Base-by-base conservation (phyloP, 1,140 invertebrate genomes). In the Telenomus remus region DNA sequence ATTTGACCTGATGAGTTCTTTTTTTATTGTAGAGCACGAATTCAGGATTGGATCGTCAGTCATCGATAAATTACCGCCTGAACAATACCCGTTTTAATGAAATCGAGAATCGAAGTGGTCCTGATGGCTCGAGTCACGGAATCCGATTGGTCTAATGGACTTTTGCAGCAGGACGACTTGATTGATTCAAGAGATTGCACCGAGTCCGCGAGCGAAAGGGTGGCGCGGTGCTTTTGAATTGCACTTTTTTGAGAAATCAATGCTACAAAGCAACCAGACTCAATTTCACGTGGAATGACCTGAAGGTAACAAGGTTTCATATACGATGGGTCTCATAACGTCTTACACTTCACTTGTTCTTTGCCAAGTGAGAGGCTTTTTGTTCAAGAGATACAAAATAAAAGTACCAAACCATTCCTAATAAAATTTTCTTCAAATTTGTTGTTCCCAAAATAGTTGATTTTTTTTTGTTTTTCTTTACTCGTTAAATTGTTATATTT, bases 241-340 rank as follows among this genome's bases (percentile, higher is more conserved):
- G 19, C 19, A 27, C 19, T 39, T 61, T 70, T 70, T 60, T 54
- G 15, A 70, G 66, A 70, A 55, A 55, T 61, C 50, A 55, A 55
- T 61, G 66, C 11, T 53, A 34, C 15, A 56, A 66, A 66, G 63
- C 13, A 35, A 70, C 54, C 39, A 49, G 53, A 59, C 54, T 59
- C 49, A 70, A 70, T 70, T 69, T 60, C 65, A 69, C 56, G 65
- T 60, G 65, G 56, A 69, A 69, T 69, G 65, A 69, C 65, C 56
- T 49, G 65, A 60, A 59, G 33, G 50, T 60, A 69, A 60, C 64
- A 48, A 51, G 53, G 48, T 68, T 68, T 68, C 55, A 68, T 59
- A 53, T 59, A 68, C 54, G 64, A 27, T 59, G 27, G 44, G 54
- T 51, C 48, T 59, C 54, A 51, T 57, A 68, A 68, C 64, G 49